Base-by-base conservation (phyloP, 2,113 vertebrate genomes). In the Rhea pennata region DNA sequence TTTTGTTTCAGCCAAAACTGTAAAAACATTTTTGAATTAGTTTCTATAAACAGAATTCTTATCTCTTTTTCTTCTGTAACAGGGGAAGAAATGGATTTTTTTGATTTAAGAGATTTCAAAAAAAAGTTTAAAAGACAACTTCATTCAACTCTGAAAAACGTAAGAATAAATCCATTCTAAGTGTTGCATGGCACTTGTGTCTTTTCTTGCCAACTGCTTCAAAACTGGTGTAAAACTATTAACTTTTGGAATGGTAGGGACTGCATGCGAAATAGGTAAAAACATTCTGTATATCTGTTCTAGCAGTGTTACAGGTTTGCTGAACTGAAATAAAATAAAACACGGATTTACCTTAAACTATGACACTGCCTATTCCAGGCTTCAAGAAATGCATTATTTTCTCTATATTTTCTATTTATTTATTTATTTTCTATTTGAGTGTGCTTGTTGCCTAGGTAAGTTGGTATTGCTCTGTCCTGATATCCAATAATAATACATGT, bases 141-240 rank as follows among this genome's bases (percentile, higher is more conserved):
- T 81, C 96, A 8, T 16, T 96, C 98, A 96, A 70, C 97, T 79
- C 87, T 98, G 92, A 98, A 95, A 98, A 98, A 98, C 53, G 98
- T 98, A 98, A 98, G 98, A 87, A 73, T 86, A 78, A 91, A 72
- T 74, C 20, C 33, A 83, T 82, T 90, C 67, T 64, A 56, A 71
- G 67, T 85, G 19, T 46, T 73, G 42, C 19, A 20, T 2, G 10
- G 36, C 5, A 90, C 23, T 88, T 36, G 36, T 36, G 36, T 36
- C 36, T 36, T 72, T 53, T 14, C 42, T 71, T 77, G n/a, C 5
- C 20, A 20, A 66, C 81, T 83, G 26, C 39, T 39, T 74, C 31
- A 86, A 86, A 77, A 83, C 64, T 46, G 56, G 53, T 80, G 61
- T 53, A 9, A 54, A 87, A 44, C 84, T 88, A 39, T 33, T 76